A percentile compares a stretch with the other conserved stretches of the same genome.
Evolutionary conservation across 2,797 vertebrate species (phyloP).

Genomic region (Squalus acanthias): DNA sequence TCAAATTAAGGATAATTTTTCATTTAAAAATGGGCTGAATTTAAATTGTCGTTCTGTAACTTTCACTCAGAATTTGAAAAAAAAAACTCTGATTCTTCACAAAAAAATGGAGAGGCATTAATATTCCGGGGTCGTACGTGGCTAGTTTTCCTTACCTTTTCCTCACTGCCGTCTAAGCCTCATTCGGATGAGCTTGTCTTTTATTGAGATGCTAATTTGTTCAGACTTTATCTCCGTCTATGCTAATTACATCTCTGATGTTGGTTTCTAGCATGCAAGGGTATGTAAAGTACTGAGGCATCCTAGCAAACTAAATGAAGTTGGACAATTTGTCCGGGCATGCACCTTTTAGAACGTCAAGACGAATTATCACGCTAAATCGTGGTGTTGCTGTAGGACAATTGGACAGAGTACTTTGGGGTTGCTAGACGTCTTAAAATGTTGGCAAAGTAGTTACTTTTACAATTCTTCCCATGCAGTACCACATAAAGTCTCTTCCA

Average conservation of each 20-base stretch:
- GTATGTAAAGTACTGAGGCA: not conserved
- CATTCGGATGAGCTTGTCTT: not conserved
- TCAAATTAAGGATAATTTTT: not conserved
- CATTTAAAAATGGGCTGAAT: too few relatives aligned
- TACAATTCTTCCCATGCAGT: not conserved
- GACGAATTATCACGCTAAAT: not conserved
- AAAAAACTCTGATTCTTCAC: not conserved
- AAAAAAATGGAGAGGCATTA: not conserved
- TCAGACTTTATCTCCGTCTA: not conserved
- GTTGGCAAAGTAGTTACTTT: not conserved
- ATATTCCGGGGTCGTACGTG: not conserved
- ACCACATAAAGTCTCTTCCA: not conserved
- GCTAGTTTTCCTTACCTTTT: not conserved
- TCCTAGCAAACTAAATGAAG: not conserved
- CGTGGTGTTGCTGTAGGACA: not conserved
- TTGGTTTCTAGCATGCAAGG: not conserved
- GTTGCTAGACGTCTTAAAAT: not conserved
- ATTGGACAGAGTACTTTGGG: not conserved
- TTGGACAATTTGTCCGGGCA: not conserved
- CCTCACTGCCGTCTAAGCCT: not conserved
- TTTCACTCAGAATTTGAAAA: not conserved
- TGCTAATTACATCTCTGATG: not conserved
- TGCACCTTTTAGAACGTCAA: not conserved
- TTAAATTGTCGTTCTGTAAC: not conserved
- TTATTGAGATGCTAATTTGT: conserved; percentile 27